Base-by-base conservation (phyloP, 92 coral and sea anemone genomes). In the Siderastrea radians region DNA sequence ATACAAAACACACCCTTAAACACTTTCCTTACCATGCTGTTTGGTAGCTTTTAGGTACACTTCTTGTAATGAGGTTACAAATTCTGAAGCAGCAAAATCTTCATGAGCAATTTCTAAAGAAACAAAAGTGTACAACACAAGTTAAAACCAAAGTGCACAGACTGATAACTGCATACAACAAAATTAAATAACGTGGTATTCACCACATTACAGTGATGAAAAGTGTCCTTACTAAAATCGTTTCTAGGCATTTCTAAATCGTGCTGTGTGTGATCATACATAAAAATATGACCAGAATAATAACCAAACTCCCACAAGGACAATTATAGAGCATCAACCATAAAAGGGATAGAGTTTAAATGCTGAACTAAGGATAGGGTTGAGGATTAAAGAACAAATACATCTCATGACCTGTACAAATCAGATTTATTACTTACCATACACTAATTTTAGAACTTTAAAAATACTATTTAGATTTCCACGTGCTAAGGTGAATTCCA, bases 391-490 rank as follows among this genome's bases (percentile, higher is more conserved):
- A 3, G 47, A 49, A 14, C 11, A n/a, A 48, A 26, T 47, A 44
- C 2, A 3, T 5, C 3, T 26, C 53, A 67, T 26, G n/a, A 51
- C 47, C 11, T 6, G 10, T 53, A 38, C 8, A 4, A 63, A 67
- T 67, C 54, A 15, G 7, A 47, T n/a, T 3, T 45, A n/a, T 1
- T 43, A 86, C 97, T 79, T 83, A 97, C 99, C 98, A 89, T 97
- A 95, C 63, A 97, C 87, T 88, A 97, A 89, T 79, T 92, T 94
- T 47, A 97, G 78, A 52, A 97, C 98, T 94, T 81, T 94, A 92
- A 97, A 93, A 68, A 97, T 97, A 87, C 98, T 96, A n/a, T 91
- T 93, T 55, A 97, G 85, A 81, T 95, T 97, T 89, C 99, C 99
- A 79, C 99, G 92, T 11, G 98, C 99, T 63, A 97, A 76, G 4